Evolutionary conservation across 64 coral and sea anemone genomes (phyloP), one percentile per base, ranked within the genome.

Genomic region (Stylophora pistillata): DNA sequence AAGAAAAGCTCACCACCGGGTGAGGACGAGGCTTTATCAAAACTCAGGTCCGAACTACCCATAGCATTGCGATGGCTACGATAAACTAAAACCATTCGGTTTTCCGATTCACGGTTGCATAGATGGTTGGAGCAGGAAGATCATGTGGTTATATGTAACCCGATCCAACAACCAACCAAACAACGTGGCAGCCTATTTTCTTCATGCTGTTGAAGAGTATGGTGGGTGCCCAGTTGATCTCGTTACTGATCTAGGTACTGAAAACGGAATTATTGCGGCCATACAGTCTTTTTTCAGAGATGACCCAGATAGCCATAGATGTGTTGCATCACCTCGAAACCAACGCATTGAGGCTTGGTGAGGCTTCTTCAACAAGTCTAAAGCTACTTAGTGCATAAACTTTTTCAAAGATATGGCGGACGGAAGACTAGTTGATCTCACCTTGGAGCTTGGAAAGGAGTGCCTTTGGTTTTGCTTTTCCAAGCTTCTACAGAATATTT

Each of bases 341-440:
- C 85, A 93, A 88, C 64, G 85, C 12, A 93, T 88, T 69, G 91
- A 93, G 54, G 77, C 86, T n/a, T 88, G 85, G 77, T 93, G 86
- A 71, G 82, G 76, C 37, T 74, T 88, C 56, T 91, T 61, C 69
- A 73, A 30, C 55, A 93, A 93, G 55, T 88, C 34, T 52, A 15
- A 66, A 52, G 72, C 84, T 27, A 30, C 61, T 25, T 93, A 86
- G 71, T 93, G 86, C 86, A 93, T 76, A 75, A 88, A 74, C 76
- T 93, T 93, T 73, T 93, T 85, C 76, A 53, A 87, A 75, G 86
- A 93, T 37, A 72, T 93, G 63, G 91, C 79, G 81, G 57, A 60
- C 28, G 34, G 74, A 30, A 31, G 72, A 25, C 74, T 60, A 73
- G 74, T 93, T 72, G 85, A 93, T 57, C 74, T 71, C 47, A 59